Evolutionary conservation across 2,888 invertebrate species (phyloP), one percentile per base, ranked within the genome.

Genomic region (Euphydryas editha): DNA sequence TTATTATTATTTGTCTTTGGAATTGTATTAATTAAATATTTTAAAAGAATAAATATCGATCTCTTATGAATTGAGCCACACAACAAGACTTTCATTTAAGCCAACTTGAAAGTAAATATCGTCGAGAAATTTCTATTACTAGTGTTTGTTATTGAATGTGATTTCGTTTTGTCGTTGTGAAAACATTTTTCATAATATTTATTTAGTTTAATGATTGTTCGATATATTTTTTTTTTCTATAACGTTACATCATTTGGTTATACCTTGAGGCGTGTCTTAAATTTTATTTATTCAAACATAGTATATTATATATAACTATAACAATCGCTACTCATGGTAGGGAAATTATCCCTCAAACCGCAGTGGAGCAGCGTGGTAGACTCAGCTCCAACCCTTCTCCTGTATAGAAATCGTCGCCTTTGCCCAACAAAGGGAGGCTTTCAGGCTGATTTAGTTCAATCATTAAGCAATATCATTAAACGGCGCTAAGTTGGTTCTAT

Each of bases 101-200:
- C 69, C 69, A 68, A 72, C 72, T 70, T 69, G 70, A 80, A 79
- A 86, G 85, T 83, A 85, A 87, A 87, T 82, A 85, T 80, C 78
- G 75, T 73, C 73, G 78, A 75, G 79, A 79, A 82, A 83, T 86
- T 85, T 82, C 82, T 83, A 84, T 86, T 85, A 84, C 81, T 77
- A 75, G 78, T 82, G 78, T 84, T 84, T 82, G 79, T 81, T 76
- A 82, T 81, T 69, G 69, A 67, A 64, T 62, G 65, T 55, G 58
- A 67, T 79, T 81, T 77, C 77, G 78, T 79, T 81, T 82, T 73
- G 74, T 76, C 74, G 69, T 76, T 75, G 75, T 47, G 65, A 66
- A 71, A 63, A 70, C 65, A 62, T 72, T 69, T 70, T 51, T 51
- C 54, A 60, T 58, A 59, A 13, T 55, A 65, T 64, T 59, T 64